Evolutionary conservation across 2,888 invertebrate species (phyloP).

Genomic region (Drosophila prostipennis): DNA sequence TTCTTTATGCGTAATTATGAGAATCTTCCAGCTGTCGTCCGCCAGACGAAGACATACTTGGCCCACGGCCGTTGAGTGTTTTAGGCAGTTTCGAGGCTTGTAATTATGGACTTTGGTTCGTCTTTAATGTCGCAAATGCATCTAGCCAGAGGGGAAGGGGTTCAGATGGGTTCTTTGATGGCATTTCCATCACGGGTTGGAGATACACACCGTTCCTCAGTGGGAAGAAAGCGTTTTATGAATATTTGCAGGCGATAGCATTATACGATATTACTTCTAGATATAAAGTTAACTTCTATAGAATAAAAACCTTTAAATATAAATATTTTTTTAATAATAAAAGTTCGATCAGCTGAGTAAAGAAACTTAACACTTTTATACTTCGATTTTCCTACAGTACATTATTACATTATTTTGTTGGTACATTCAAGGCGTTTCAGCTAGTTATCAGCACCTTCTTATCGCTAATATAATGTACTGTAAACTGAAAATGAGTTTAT

Average conservation of each 20-base stretch:
- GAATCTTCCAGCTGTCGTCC: conserved; percentile 53
- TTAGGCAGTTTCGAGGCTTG: conserved; percentile 60
- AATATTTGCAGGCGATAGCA: not conserved
- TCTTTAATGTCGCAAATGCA: conserved; percentile 43
- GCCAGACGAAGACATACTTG: conserved; percentile 51
- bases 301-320: not conserved
- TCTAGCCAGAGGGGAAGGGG: conserved; percentile 8
- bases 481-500: not conserved
- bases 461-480: not conserved
- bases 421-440: not conserved
- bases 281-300: not conserved
- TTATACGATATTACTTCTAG: not conserved
- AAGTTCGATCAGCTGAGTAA: too few relatives aligned
- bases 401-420: too few relatives aligned
- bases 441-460: not conserved
- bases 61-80: conserved; percentile 62
- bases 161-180: conserved; percentile 16
- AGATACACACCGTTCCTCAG: not conserved
- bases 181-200: conserved; percentile 11
- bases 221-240: conserved; percentile 1
- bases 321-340: too few relatives aligned
- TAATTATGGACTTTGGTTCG: conserved; percentile 63
- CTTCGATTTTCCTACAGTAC: too few relatives aligned
- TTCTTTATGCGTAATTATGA: conserved; percentile 75
- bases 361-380: too few relatives aligned